These are phyloP conservation scores for Spongilla lacustris DNA, from an alignment of 37 sponge, comb jelly and placozoan genomes.

Conservation along the genomic window DNA sequence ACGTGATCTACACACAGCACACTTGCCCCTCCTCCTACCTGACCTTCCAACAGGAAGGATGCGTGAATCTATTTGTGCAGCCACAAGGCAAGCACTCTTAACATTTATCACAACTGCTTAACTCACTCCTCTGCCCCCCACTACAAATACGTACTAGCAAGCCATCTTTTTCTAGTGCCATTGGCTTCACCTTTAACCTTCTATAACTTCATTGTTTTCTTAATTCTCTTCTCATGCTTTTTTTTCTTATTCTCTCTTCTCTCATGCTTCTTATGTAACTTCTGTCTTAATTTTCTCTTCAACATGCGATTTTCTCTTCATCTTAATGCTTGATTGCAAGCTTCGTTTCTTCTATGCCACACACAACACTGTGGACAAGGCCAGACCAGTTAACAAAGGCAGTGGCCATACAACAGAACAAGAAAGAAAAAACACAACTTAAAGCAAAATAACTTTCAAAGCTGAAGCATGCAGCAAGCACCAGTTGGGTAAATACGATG, in stretches of 20 bases:
- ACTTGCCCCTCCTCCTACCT: not conserved
- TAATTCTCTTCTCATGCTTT: not conserved
- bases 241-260: not conserved
- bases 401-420: not conserved
- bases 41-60: too few species aligned
- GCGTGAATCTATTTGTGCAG: too few species aligned
- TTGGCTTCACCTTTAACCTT: not conserved
- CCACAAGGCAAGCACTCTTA: too few species aligned
- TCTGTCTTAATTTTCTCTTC: conserved; percentile 15
- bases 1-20: too few species aligned
- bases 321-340: not conserved
- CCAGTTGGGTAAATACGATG: not conserved
- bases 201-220: conserved; percentile 23
- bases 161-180: not conserved
- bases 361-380: conserved; percentile 8
- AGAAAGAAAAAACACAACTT: not conserved
- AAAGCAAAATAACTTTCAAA: not conserved
- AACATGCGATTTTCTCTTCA: conserved; percentile 16
- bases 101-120: too few species aligned
- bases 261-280: not conserved
- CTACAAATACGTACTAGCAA: too few species aligned
- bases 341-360: conserved; percentile 26
- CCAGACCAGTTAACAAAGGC: too few species aligned
- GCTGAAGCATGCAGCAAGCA: not conserved
- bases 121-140: too few species aligned